Evolutionary conservation across 53 echinoderm and acorn worm species (phyloP).

Genomic region (Henricia sp.): DNA sequence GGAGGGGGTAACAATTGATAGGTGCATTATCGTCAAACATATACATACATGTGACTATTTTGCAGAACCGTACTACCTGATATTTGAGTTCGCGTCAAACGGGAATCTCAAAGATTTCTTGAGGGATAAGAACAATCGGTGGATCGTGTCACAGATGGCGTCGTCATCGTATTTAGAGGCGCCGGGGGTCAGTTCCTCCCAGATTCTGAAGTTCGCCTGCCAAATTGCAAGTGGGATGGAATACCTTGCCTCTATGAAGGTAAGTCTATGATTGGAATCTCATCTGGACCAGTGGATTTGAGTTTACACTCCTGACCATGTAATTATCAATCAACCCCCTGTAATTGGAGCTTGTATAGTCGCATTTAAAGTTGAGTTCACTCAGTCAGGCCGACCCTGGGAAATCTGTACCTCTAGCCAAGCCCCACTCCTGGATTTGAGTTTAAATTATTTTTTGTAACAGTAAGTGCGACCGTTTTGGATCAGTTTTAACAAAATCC

Average conservation of each 20-base stretch:
- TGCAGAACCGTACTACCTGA: conserved; percentile 16
- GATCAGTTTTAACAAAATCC: too few species aligned
- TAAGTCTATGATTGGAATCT: background rate
- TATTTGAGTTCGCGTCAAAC: conserved; percentile 37
- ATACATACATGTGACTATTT: background rate
- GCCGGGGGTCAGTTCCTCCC: conserved; percentile 3
- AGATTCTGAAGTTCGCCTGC: conserved; percentile 23
- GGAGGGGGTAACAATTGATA: too few species aligned
- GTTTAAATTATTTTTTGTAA: too few species aligned
- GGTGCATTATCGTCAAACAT: too few species aligned
- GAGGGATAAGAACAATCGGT: background rate
- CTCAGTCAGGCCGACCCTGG: too few species aligned
- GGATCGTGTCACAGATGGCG: background rate
- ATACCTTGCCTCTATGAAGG: conserved; percentile 26
- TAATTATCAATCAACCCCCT: too few species aligned
- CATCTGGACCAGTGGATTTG: background rate
- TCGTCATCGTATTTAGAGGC: background rate
- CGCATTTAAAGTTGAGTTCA: too few species aligned
- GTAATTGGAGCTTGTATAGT: too few species aligned
- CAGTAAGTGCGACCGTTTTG: too few species aligned
- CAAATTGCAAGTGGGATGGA: conserved; percentile 44
- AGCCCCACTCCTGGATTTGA: too few species aligned
- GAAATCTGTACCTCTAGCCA: too few species aligned
- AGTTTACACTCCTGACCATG: too few species aligned
- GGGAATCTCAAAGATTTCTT: conserved; percentile 9